Evolutionary conservation across 2,797 vertebrate genomes (phyloP).

Genomic region (Mycteria americana): DNA sequence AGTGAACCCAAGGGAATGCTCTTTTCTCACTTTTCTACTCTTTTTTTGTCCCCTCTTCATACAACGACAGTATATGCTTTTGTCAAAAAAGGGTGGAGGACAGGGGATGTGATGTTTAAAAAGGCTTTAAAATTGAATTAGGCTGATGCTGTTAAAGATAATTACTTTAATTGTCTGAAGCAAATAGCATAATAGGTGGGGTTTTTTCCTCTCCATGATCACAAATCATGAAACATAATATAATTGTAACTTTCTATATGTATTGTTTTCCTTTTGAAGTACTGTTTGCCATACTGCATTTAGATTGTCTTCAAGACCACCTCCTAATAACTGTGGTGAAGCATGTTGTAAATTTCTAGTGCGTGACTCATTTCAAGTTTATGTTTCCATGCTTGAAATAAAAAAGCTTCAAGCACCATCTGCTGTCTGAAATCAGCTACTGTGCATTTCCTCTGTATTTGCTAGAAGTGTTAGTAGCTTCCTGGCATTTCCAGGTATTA

Average conservation of each 20-base stretch:
- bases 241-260: not conserved
- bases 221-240: not conserved
- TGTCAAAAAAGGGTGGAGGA: not conserved
- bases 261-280: not conserved
- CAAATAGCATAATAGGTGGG: not conserved
- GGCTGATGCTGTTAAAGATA: not conserved
- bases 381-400: not conserved
- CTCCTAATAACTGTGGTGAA: not conserved
- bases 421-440: slow-evolving; percentile 46
- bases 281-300: not conserved
- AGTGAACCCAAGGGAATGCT: not conserved
- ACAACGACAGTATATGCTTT: not conserved
- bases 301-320: not conserved
- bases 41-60: not conserved
- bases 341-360: not conserved
- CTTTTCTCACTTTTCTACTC: not conserved
- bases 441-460: not conserved
- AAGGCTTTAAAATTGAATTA: not conserved
- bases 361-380: slow-evolving; percentile 7
- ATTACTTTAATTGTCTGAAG: not conserved
- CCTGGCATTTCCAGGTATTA: not conserved
- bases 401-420: slow-evolving; percentile 48
- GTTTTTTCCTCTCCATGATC: not conserved
- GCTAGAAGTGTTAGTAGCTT: not conserved
- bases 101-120: not conserved